phyloP scores from a whole-genome alignment of 2,888 invertebrate genomes.

The Tubiluchus corallicola region DNA sequence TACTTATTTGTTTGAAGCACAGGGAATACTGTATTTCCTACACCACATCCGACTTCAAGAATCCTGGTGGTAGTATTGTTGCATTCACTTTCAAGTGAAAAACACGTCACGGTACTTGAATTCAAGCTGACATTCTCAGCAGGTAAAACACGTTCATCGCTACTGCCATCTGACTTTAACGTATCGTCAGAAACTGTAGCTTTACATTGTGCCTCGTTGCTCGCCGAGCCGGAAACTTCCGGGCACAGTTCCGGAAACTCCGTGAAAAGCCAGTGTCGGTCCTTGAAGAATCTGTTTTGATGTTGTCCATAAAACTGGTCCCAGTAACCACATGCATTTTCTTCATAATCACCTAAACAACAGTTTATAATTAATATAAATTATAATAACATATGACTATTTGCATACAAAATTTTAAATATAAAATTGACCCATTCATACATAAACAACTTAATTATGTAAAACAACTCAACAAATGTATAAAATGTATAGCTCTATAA shows the following conservation, averaged over 20 bases:
- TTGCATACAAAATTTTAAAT: constrained; percentile 8
- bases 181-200: constrained; percentile 7
- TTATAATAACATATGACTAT: too few relatives aligned
- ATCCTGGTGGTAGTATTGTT: too few relatives aligned
- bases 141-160: too few relatives aligned
- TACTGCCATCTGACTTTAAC: too few relatives aligned
- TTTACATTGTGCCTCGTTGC: too few relatives aligned
- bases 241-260: constrained; percentile 78
- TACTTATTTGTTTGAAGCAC: constrained; percentile 61
- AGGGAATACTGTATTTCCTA: constrained; percentile 89
- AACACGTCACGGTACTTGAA: too few relatives aligned
- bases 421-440: not conserved
- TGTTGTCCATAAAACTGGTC: constrained; percentile 76
- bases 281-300: constrained; percentile 87
- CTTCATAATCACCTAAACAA: constrained; percentile 35
- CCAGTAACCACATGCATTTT: constrained; percentile 65
- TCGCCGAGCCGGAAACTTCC: too few relatives aligned
- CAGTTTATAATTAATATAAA: too few relatives aligned
- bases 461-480: not conserved
- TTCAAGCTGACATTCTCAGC: too few relatives aligned
- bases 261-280: constrained; percentile 89
- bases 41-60: constrained; percentile 62
- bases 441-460: not conserved
- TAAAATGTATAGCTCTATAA: not conserved
- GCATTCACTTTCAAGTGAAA: too few relatives aligned